Evolutionary conservation across 1,140 invertebrate genomes (phyloP), one percentile per base, ranked within the genome.

Genomic region (Bactericera cockerelli): DNA sequence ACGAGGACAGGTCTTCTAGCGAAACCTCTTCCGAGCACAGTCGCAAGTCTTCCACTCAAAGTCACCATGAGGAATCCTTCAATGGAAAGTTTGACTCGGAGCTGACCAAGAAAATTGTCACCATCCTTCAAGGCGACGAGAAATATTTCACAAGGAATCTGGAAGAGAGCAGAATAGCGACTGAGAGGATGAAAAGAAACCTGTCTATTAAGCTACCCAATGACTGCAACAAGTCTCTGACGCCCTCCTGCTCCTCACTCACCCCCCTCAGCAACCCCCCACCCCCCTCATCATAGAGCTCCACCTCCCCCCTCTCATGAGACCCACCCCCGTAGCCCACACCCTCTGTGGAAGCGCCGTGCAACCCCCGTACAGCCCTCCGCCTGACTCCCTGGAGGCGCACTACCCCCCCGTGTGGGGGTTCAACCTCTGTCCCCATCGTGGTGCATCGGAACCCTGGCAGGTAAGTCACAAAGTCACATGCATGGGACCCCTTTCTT

Each of bases 401-500:
- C 13, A 31, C 28, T 13, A 31, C 28, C 28, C 13, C 28, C 4
- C 28, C 28, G 13, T 31, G 28, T 13, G 13, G 28, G 28, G n/a
- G n/a, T n/a, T 36, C 42, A 22, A 19, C 42, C 8, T n/a, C 42
- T 49, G 42, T n/a, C 3, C 42, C 42, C n/a, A 49, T 4, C 22
- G 42, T 49, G 8, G 19, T 49, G 6, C 22, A 22, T 49, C 6
- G 42, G 22, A 49, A 49, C 22, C 3, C 42, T 8, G 42, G n/a
- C 42, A 49, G 42, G 42, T 49, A 49, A 49, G 42, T 10, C 22
- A n/a, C n/a, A n/a, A n/a, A n/a, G n/a, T n/a, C n/a, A n/a, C n/a
- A n/a, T n/a, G n/a, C n/a, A n/a, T n/a, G n/a, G n/a, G n/a, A n/a
- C n/a, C n/a, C n/a, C n/a, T n/a, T n/a, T n/a, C n/a, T n/a, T n/a